A percentile compares a stretch with the other conserved stretches of the same genome.
These are phyloP conservation scores for Alethe castanea DNA, from an alignment of 2,113 vertebrate genomes.

Conservation along the genomic window DNA sequence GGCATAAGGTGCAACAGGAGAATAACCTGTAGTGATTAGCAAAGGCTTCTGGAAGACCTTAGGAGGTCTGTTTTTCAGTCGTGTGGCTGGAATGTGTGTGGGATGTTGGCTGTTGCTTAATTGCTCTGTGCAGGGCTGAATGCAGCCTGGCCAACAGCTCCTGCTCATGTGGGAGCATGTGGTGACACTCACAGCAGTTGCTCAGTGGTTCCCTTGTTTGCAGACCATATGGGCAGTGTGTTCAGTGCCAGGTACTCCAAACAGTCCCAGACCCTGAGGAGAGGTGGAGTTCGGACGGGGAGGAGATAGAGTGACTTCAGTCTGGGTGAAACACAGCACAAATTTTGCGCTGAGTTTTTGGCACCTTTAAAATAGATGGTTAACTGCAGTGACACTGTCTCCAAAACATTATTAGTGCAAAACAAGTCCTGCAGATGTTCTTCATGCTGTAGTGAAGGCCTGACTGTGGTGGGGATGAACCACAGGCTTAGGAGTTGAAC, in stretches of 20 bases:
- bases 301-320: neutral
- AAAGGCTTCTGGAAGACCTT: neutral
- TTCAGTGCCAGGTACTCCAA: neutral
- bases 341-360: fast-evolving
- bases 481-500: neutral
- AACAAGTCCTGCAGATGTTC: neutral
- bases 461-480: neutral
- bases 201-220: neutral
- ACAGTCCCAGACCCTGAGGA: neutral
- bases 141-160: neutral
- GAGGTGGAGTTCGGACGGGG: neutral
- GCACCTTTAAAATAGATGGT: neutral
- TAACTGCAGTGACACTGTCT: neutral
- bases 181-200: neutral
- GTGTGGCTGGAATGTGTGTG: neutral
- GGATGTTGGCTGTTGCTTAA: neutral
- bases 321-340: neutral
- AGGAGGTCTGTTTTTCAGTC: neutral
- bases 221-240: neutral
- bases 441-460: neutral
- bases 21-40: neutral
- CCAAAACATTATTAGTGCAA: neutral
- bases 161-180: neutral
- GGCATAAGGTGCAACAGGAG: neutral
- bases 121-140: neutral